A percentile compares a stretch with the other conserved stretches of the same genome.
Evolutionary conservation across 2,113 vertebrate species (phyloP).

Genomic region (Spea multiplicata): DNA sequence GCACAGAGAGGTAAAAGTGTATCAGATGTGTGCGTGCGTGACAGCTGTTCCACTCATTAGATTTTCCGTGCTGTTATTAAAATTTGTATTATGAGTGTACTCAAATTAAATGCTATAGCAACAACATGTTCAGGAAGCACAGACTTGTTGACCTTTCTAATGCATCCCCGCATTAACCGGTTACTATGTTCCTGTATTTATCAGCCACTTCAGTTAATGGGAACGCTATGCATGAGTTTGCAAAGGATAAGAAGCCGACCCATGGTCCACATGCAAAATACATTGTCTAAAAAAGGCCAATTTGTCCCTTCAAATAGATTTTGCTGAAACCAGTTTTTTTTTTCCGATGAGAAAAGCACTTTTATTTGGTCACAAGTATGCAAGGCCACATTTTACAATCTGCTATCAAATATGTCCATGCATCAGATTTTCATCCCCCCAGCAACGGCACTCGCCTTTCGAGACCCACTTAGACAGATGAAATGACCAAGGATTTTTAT

Average conservation of each 20-base stretch:
- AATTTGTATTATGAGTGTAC: constrained; percentile 16
- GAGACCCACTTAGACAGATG: too few species aligned
- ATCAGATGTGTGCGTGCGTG: neutral
- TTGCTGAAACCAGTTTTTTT: neutral
- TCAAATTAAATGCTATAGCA: constrained; percentile 15
- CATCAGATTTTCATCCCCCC: too few species aligned
- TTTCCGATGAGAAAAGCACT: neutral
- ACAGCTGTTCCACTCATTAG: constrained; percentile 21
- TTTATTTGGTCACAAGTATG: neutral
- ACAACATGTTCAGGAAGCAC: neutral
- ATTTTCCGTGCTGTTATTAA: constrained; percentile 2
- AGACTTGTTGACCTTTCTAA: constrained; percentile 15
- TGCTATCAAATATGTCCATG: too few species aligned
- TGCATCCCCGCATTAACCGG: neutral
- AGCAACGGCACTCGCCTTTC: too few species aligned
- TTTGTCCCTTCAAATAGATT: neutral
- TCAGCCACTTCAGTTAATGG: neutral
- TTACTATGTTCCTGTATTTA: neutral
- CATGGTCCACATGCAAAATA: neutral
- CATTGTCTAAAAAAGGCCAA: neutral
- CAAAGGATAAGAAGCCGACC: neutral
- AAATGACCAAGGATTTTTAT: too few species aligned
- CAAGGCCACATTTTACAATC: too few species aligned
- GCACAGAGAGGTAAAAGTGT: neutral
- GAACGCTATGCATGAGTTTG: neutral